Base-by-base conservation (phyloP, 1,140 invertebrate species). In the Pseudomyrmex pallidus region DNA sequence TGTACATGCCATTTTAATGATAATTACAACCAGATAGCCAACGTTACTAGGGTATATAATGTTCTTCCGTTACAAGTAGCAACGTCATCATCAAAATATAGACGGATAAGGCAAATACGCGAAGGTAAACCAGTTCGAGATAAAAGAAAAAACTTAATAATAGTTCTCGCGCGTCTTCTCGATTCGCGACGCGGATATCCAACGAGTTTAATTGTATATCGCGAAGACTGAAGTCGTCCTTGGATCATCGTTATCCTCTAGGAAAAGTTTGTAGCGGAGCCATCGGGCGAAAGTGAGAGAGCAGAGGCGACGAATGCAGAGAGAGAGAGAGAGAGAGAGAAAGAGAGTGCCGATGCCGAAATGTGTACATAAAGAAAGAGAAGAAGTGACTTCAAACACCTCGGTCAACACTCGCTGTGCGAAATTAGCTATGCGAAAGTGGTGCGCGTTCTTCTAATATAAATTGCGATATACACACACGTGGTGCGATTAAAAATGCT, bases 391-490 rank as follows among this genome's bases (percentile, higher is more conserved):
- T 76, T 59, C 25, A 2, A 54, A 52, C 20, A 35, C 54, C 63
- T 74, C 7, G 57, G 8, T 64, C 35, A 35, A 50, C 25, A 50
- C 17, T 2, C 35, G 25, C 52, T 66, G 80, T 74, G 59, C n/a
- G n/a, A n/a, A n/a, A 74, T 56, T 46, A 74, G 25, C 22, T 56
- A 10, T 46, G 25, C 57, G 57, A 22, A 12, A 57, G 25, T 50
- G 62, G 17, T 57, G 9, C 54, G 46, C 35, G 35, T 35, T 35
- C 35, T 35, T 35, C 35, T 35, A 35, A 35, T 35, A 35, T 35
- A 35, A 35, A 35, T 35, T 52, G 12, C 50, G 50, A 52, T 52
- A 35, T 35, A 35, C 35, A 35, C 13, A 52, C 13, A 9, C 56
- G 22, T 35, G 8, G 13, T 35, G 35, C 7, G 20, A 64, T 54